phyloP scores from a whole-genome alignment of 2,113 vertebrate species.

The Paracanthobrama guichenoti region DNA sequence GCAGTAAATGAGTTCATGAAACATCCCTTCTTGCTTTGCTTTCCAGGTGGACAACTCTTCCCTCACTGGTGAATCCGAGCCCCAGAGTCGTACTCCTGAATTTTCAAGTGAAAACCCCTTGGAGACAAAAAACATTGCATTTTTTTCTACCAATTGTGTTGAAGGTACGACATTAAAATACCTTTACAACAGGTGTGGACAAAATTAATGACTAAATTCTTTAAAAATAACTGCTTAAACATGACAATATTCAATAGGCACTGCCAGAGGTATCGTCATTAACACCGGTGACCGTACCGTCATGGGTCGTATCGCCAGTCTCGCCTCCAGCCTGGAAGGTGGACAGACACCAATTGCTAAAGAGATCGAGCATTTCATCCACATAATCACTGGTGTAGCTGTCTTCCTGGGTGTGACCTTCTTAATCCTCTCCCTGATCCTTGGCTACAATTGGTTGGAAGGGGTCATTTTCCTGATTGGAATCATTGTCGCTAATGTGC shows the following conservation, averaged over 20 bases:
- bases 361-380: conserved; percentile 96
- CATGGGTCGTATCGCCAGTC: conserved; percentile 89
- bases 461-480: conserved; percentile 95
- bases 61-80: conserved; percentile 93
- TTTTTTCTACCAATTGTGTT: conserved; percentile 95
- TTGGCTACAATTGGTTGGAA: conserved; percentile 91
- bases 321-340: conserved; percentile 87
- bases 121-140: conserved; percentile 91
- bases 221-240: neutral
- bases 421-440: conserved; percentile 88
- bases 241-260: conserved; percentile 70
- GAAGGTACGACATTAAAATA: conserved; percentile 78
- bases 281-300: conserved; percentile 89
- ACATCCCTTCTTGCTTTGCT: neutral
- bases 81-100: conserved; percentile 87
- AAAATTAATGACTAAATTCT: neutral
- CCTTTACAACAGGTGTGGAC: too few relatives aligned
- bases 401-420: conserved; percentile 91
- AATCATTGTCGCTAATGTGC: conserved; percentile 93
- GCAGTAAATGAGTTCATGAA: neutral
- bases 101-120: conserved; percentile 92
- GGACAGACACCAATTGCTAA: conserved; percentile 87
- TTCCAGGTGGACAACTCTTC: conserved; percentile 95
- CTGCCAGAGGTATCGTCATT: conserved; percentile 85
- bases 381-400: conserved; percentile 92